Evolutionary conservation across 2,797 vertebrate genomes (phyloP), one percentile per base, ranked within the genome.

Genomic region (Mionectes olivaceus): DNA sequence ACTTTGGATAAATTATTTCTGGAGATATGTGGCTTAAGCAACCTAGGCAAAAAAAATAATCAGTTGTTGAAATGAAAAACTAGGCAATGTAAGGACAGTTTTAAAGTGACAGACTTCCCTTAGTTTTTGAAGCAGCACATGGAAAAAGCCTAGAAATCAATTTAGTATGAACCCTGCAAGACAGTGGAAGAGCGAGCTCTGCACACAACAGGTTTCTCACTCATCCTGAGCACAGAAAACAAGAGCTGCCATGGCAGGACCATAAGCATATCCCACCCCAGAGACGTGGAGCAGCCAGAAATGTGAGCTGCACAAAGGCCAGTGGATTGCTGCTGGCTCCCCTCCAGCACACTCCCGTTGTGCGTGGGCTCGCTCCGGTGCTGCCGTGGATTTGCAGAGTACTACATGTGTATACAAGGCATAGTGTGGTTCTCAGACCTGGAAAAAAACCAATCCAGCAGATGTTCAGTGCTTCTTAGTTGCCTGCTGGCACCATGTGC

Each of bases 121-220:
- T 69, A 19, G 37, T 57, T 69, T 49, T 79, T 65, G 19, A 18
- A 79, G 78, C 50, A 75, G 21, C 14, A 6, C 1, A 0, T 49
- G 49, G 49, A 14, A 70, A 39, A 83, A 80, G 25, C 60, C 50
- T 46, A 27, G 37, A 47, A 78, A 71, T 3, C 3, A 49, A 25
- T 75, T 44, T 13, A 25, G 9, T 21, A 37, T n/a, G 33, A 89
- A n/a, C 4, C 21, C 64, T 49, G 23, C 41, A 28, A 9, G 0
- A 3, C 30, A 47, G 43, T 2, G 32, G 17, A 33, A 1, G 3
- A 49, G 44, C 0, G 0, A 61, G 64, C 43, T 61, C 55, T 32
- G 71, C 61, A 32, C 43, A 5, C 30, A 76, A 59, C 70, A 44
- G 41, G n/a, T 13, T 33, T 12, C 8, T 82, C 63, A 10, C 33